Percentiles rank a stretch among this genome's conserved stretches.
Evolutionary conservation across 2,888 invertebrate genomes (phyloP).

Genomic region (Blastobasis lacticolella): DNA sequence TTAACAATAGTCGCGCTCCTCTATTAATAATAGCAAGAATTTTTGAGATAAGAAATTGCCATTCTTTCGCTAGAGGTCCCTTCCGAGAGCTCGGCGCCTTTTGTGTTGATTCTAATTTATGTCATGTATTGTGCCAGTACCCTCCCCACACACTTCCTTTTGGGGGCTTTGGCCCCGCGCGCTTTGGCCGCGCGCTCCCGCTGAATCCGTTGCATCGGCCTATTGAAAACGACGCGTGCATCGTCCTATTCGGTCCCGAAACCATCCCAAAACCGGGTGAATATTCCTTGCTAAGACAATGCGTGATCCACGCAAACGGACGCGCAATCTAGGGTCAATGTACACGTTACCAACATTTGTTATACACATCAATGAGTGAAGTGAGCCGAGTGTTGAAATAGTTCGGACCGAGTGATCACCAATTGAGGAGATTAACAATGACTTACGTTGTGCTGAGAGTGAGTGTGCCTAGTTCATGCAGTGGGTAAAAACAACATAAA

Average conservation of each 20-base stretch:
- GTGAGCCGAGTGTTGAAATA: conserved; percentile 19
- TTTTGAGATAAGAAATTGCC: conserved; percentile 67
- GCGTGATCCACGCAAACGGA: not conserved
- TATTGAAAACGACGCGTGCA: conserved; percentile 51
- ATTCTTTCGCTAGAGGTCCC: conserved; percentile 67
- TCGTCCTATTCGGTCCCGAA: conserved; percentile 25
- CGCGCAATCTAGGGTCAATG: conserved; percentile 23
- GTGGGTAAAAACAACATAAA: conserved; percentile 11
- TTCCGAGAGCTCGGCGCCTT: conserved; percentile 63
- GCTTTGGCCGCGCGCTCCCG: conserved; percentile 33
- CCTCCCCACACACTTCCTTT: conserved; percentile 67
- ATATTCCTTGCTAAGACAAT: not conserved
- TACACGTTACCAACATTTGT: conserved; percentile 26
- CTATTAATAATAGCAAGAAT: conserved; percentile 63
- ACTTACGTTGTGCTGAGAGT: conserved; percentile 48
- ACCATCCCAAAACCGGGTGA: conserved; percentile 6
- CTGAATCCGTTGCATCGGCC: conserved; percentile 63
- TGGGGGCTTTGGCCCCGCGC: conserved; percentile 49
- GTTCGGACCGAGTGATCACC: conserved; percentile 22
- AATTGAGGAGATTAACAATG: conserved; percentile 36
- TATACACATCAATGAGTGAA: conserved; percentile 23
- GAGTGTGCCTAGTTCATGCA: conserved; percentile 21
- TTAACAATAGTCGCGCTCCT: conserved; percentile 56
- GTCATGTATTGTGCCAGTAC: conserved; percentile 65
- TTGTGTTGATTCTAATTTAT: conserved; percentile 73